A percentile compares a stretch with the other conserved stretches of the same genome.
Evolutionary conservation across 1,140 invertebrate genomes (phyloP).

Genomic region (Drosophila bifasciata): DNA sequence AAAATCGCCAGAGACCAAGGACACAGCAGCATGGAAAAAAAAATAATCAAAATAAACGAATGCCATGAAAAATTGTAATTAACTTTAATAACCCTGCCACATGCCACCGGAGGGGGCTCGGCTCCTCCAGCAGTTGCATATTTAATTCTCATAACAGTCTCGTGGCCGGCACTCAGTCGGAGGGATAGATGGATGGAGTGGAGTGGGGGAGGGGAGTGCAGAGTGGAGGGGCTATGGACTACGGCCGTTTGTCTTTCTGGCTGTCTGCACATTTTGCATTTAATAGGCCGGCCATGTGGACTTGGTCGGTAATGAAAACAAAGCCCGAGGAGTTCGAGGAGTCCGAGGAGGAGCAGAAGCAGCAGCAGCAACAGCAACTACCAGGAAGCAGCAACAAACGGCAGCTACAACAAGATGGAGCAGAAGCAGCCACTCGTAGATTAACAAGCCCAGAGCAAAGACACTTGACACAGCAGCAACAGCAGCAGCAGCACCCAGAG

Average conservation of each 20-base stretch:
- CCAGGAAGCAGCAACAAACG: slow-evolving; percentile 49
- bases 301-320: slow-evolving; percentile 74
- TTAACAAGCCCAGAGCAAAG: slow-evolving; percentile 76
- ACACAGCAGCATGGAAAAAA: slow-evolving; percentile 56
- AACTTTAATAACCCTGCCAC: slow-evolving; percentile 76
- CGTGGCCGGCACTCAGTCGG: slow-evolving; percentile 17
- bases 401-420: slow-evolving; percentile 18
- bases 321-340: slow-evolving; percentile 67
- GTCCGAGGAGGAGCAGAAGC: slow-evolving; percentile 2
- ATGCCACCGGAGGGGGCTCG: slow-evolving; percentile 34
- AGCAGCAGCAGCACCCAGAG: not conserved
- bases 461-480: slow-evolving; percentile 48
- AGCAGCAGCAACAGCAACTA: slow-evolving; percentile 49
- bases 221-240: not conserved
- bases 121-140: slow-evolving; percentile 49
- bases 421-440: slow-evolving; percentile 62
- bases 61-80: slow-evolving; percentile 80
- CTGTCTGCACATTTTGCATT: slow-evolving; percentile 79
- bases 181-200: not conserved
- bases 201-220: not conserved
- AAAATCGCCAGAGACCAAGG: slow-evolving; percentile 72
- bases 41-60: slow-evolving; percentile 52
- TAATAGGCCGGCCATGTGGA: slow-evolving; percentile 79
- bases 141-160: slow-evolving; percentile 72
- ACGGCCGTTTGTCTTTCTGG: slow-evolving; percentile 70